A percentile compares a stretch with the other conserved stretches of the same genome.
phyloP scores from a whole-genome alignment of 1,140 invertebrate genomes.

The Patella vulgata region DNA sequence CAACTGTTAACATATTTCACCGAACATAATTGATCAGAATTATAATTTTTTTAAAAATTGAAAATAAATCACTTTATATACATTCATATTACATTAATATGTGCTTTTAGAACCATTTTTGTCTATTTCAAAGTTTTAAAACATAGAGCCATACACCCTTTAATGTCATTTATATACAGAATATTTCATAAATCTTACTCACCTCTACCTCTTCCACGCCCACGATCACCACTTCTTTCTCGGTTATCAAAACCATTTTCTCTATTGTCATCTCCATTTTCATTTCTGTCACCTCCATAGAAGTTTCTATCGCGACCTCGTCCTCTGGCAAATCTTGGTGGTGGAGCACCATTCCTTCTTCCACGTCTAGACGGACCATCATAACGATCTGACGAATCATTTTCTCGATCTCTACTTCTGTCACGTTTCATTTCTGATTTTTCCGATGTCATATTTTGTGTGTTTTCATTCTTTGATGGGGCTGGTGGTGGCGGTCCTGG shows the following conservation, averaged over 20 bases:
- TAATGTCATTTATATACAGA: too few relatives aligned
- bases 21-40: too few relatives aligned
- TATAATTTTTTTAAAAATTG: too few relatives aligned
- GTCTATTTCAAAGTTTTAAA: too few relatives aligned
- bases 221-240: slow-evolving; percentile 67
- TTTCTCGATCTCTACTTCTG: slow-evolving; percentile 32
- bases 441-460: slow-evolving; percentile 40
- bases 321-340: slow-evolving; percentile 45
- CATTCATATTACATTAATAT: too few relatives aligned
- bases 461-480: slow-evolving; percentile 26
- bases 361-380: slow-evolving; percentile 57
- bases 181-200: too few relatives aligned
- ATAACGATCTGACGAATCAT: slow-evolving; percentile 46
- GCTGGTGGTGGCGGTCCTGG: slow-evolving; percentile 21
- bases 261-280: slow-evolving; percentile 18
- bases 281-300: slow-evolving; percentile 7
- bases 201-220: slow-evolving; percentile 66
- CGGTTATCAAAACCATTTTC: slow-evolving; percentile 38
- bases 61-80: too few relatives aligned
- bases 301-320: slow-evolving; percentile 40
- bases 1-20: slow-evolving; percentile 3
- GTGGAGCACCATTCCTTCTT: slow-evolving; percentile 43
- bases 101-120: too few relatives aligned
- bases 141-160: too few relatives aligned
- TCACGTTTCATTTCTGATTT: slow-evolving; percentile 38